Evolutionary conservation across 2,888 invertebrate species (phyloP).

Genomic region (Caenorhabditis sp.): DNA sequence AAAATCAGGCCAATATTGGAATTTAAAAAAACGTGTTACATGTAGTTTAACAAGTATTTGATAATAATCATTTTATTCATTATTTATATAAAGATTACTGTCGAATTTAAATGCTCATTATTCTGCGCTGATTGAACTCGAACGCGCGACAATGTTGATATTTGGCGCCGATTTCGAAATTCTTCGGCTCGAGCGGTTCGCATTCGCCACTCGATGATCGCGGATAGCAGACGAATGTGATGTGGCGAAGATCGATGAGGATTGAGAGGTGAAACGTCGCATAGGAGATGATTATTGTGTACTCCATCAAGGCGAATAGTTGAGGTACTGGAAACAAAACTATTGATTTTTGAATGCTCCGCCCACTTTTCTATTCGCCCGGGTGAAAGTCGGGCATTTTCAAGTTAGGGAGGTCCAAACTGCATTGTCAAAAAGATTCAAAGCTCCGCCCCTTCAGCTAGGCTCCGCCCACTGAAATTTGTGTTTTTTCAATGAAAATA

Average conservation of each 20-base stretch:
- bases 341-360: too few species aligned
- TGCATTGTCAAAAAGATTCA: too few species aligned
- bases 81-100: too few species aligned
- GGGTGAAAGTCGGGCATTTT: too few species aligned
- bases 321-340: conserved; percentile 51
- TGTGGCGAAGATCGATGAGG: conserved; percentile 58
- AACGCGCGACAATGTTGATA: conserved; percentile 49
- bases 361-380: too few species aligned
- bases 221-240: conserved; percentile 62
- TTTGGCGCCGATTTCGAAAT: conserved; percentile 53
- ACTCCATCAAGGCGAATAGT: conserved; percentile 61
- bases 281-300: conserved; percentile 55
- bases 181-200: conserved; percentile 60
- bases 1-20: too few species aligned
- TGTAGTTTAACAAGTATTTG: not conserved
- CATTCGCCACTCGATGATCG: conserved; percentile 62
- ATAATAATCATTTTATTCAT: too few species aligned
- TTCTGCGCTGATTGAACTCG: conserved; percentile 49
- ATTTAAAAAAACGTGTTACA: too few species aligned
- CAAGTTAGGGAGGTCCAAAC: too few species aligned
- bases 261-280: conserved; percentile 56
- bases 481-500: too few species aligned
- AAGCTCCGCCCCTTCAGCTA: too few species aligned
- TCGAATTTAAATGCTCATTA: conserved; percentile 33
- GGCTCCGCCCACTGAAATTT: too few species aligned